A percentile compares a stretch with the other conserved stretches of the same genome.
Conservation (phyloP, 2,888 invertebrate species). For the Pediacus dermestoides region DNA sequence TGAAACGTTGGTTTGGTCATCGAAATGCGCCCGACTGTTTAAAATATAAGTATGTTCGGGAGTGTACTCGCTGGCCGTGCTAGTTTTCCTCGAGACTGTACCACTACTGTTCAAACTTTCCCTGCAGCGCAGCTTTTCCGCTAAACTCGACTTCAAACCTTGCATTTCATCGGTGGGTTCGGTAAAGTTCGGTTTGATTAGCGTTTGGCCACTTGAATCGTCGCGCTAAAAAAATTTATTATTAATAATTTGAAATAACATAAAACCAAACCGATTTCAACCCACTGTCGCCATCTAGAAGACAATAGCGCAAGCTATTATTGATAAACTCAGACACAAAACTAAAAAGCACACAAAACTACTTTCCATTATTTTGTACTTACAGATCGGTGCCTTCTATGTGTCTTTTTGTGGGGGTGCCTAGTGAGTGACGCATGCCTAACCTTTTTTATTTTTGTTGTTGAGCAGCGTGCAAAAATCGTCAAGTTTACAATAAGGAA, state of each 20-base stretch:
- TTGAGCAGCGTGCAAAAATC: constrained; percentile 39
- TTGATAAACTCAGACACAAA: too few species aligned
- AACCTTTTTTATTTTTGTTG: constrained; percentile 52
- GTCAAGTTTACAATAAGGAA: too few species aligned
- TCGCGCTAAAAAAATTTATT: constrained; percentile 35
- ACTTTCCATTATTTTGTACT: constrained; percentile 41
- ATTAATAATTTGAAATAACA: constrained; percentile 11
- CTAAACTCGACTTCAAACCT: constrained; percentile 41
- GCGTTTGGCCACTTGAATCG: constrained; percentile 38
- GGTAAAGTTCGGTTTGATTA: constrained; percentile 30
- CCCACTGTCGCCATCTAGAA: too few species aligned
- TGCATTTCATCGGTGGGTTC: constrained; percentile 31
- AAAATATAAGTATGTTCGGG: constrained; percentile 53
- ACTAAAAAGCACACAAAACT: too few species aligned
- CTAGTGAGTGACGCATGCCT: constrained; percentile 71
- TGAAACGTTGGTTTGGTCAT: constrained; percentile 34
- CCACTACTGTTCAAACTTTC: constrained; percentile 50
- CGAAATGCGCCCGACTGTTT: constrained; percentile 28
- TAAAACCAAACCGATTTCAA: too few species aligned
- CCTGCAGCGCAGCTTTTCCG: constrained; percentile 43
- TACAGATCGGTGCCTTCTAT: constrained; percentile 68
- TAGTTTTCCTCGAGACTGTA: constrained; percentile 55
- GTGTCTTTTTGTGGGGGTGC: constrained; percentile 61
- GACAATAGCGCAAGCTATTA: too few species aligned
- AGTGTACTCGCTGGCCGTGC: constrained; percentile 57